Conservation (phyloP, 2,888 invertebrate species). For the Flexamia atlantica region DNA sequence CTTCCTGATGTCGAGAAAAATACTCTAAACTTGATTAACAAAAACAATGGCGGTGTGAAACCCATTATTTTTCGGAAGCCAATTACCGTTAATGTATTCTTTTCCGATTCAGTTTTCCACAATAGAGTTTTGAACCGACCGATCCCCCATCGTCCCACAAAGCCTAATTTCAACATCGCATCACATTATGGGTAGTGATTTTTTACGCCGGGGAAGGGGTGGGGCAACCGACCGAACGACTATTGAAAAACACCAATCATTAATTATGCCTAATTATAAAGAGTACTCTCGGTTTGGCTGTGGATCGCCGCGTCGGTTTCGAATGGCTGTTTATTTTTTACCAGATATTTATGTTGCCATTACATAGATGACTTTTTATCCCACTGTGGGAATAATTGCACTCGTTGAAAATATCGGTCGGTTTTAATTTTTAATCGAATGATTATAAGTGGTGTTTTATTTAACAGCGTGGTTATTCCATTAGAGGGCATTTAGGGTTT, state of each 20-base stretch:
- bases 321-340: slow-evolving; percentile 47
- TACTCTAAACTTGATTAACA: not conserved
- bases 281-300: slow-evolving; percentile 39
- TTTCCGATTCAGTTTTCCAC: slow-evolving; percentile 29
- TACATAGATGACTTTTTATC: slow-evolving; percentile 43
- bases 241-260: slow-evolving; percentile 57
- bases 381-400: slow-evolving; percentile 35
- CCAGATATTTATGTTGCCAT: slow-evolving; percentile 48
- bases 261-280: slow-evolving; percentile 55
- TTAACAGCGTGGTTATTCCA: not conserved
- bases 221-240: slow-evolving; percentile 21
- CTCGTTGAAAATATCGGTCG: slow-evolving; percentile 9
- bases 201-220: slow-evolving; percentile 16
- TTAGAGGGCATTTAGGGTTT: not conserved
- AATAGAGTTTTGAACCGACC: slow-evolving; percentile 40
- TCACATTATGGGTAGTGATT: slow-evolving; percentile 36
- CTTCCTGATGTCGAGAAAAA: too few relatives aligned
- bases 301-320: slow-evolving; percentile 31
- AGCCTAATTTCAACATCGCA: slow-evolving; percentile 29
- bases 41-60: not conserved
- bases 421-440: slow-evolving; percentile 43
- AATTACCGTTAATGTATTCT: slow-evolving; percentile 50
- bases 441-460: slow-evolving; percentile 15
- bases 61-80: not conserved
- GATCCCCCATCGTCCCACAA: slow-evolving; percentile 26